phyloP scores from a whole-genome alignment of 2,888 invertebrate species.

The Hypomecis punctinalis region DNA sequence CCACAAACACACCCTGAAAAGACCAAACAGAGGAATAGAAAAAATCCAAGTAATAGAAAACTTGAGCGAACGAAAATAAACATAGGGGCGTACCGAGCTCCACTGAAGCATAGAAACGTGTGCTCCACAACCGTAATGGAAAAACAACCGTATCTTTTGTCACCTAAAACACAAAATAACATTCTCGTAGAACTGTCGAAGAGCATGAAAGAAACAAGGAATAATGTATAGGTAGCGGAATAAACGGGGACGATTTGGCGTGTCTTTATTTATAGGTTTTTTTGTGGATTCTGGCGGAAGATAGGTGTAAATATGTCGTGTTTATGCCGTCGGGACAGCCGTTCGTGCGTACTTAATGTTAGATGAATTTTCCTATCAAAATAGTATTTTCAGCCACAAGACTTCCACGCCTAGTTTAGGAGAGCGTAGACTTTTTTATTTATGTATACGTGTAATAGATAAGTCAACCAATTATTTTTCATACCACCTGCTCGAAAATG shows the following conservation, averaged over 20 bases:
- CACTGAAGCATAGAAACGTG: constrained; percentile 26
- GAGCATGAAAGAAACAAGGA: constrained; percentile 18
- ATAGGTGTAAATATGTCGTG: constrained; percentile 16
- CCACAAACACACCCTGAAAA: constrained; percentile 13
- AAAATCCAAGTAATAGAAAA: constrained; percentile 31
- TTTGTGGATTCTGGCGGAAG: constrained; percentile 23
- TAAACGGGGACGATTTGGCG: constrained; percentile 37
- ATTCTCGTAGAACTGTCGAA: constrained; percentile 14
- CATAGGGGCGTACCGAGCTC: constrained; percentile 24
- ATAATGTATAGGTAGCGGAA: constrained; percentile 32
- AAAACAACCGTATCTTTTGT: constrained; percentile 16
- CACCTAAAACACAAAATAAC: constrained; percentile 5
- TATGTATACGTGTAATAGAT: no score
- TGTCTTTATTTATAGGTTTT: constrained; percentile 39
- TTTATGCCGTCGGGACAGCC: neutral
- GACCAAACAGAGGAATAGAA: constrained; percentile 20
- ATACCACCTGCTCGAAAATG: no score
- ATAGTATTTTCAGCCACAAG: no score
- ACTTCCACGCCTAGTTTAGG: no score
- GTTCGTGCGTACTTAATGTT: neutral
- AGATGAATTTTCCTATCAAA: neutral
- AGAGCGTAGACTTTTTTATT: no score
- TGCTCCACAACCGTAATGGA: constrained; percentile 1
- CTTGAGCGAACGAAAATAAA: constrained; percentile 28
- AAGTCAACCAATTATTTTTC: no score